Evolutionary conservation across 2,888 invertebrate species (phyloP), one percentile per base, ranked within the genome.

Genomic region (Cordylochernes scorpioides): DNA sequence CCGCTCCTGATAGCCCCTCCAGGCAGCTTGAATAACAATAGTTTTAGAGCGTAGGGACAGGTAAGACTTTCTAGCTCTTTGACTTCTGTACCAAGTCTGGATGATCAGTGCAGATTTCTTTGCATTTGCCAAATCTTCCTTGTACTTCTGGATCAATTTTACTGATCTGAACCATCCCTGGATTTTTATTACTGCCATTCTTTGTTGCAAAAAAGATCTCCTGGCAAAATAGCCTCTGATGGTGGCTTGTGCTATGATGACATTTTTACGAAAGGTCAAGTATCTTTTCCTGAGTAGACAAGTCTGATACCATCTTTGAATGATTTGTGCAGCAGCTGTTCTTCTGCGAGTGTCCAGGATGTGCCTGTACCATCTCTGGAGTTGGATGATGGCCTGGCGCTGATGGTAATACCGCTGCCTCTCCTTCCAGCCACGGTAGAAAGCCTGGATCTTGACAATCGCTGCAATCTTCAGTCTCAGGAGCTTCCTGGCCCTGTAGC

Each of bases 261-360:
- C 38, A 17, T 32, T 30, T 10, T n/a, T 28, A 14, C 25, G 19
- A 10, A 5, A 16, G 6, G 33, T 34, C 7, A 25, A 12, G 7
- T 28, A 21, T 9, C 32, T 15, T n/a, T 30, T 15, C 13, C 26
- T 30, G 13, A 16, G 19, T 9, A 15, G 13, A 13, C 4, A 27
- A 24, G 24, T 22, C 16, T 38, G 32, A 15, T 30, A 33, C 26
- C 25, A 22, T 10, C 32, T 29, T 24, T 44, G 44, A 29, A 44
- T 31, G 9, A n/a, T n/a, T n/a, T n/a, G n/a, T n/a, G n/a, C n/a
- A n/a, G n/a, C n/a, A n/a, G n/a, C n/a, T n/a, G n/a, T n/a, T n/a
- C n/a, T n/a, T n/a, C n/a, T n/a, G n/a, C n/a, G n/a, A n/a, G n/a
- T n/a, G n/a, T n/a, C n/a, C n/a, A n/a, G n/a, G n/a, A n/a, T n/a